These are phyloP conservation scores for Forbesichthys agassizii DNA, from an alignment of 2,113 vertebrate species.

Conservation along the genomic window DNA sequence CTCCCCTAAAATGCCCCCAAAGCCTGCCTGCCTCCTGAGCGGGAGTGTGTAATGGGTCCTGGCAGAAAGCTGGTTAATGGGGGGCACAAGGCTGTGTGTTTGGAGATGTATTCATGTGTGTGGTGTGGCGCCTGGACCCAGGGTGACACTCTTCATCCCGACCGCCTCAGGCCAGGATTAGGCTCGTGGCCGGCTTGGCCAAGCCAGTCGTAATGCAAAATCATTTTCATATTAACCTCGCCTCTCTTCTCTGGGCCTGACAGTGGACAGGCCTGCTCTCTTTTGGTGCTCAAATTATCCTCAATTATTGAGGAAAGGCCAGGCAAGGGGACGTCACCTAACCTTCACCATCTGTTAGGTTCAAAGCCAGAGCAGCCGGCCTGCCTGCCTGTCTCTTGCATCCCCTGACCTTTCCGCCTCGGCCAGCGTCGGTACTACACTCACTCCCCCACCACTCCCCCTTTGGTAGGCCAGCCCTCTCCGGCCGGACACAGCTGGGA, in stretches of 20 bases:
- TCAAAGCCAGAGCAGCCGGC: constrained; percentile 82
- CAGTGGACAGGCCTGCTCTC: constrained; percentile 90
- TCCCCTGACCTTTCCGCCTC: constrained; percentile 84
- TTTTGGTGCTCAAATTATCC: constrained; percentile 95
- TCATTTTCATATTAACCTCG: constrained; percentile 96
- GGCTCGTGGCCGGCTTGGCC: constrained; percentile 78
- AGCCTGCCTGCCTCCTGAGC: constrained; percentile 70
- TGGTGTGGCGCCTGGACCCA: constrained; percentile 73
- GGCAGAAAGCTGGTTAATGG: constrained; percentile 81
- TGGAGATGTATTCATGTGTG: constrained; percentile 79
- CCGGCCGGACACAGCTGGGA: constrained; percentile 67
- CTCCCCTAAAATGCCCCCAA: constrained; percentile 67
- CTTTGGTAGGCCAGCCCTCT: constrained; percentile 51
- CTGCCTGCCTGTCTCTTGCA: constrained; percentile 81
- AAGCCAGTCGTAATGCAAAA: constrained; percentile 87
- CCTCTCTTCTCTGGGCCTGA: constrained; percentile 83
- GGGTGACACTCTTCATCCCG: constrained; percentile 81
- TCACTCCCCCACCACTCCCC: constrained; percentile 63
- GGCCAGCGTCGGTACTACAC: constrained; percentile 72
- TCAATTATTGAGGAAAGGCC: constrained; percentile 96
- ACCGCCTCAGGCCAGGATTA: constrained; percentile 96
- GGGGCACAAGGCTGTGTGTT: constrained; percentile 65
- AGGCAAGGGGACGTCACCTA: constrained; percentile 95
- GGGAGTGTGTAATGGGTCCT: constrained; percentile 78
- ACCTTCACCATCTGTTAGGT: constrained; percentile 97